phyloP scores from a whole-genome alignment of 2,113 vertebrate species.

The Ascaphus truei region DNA sequence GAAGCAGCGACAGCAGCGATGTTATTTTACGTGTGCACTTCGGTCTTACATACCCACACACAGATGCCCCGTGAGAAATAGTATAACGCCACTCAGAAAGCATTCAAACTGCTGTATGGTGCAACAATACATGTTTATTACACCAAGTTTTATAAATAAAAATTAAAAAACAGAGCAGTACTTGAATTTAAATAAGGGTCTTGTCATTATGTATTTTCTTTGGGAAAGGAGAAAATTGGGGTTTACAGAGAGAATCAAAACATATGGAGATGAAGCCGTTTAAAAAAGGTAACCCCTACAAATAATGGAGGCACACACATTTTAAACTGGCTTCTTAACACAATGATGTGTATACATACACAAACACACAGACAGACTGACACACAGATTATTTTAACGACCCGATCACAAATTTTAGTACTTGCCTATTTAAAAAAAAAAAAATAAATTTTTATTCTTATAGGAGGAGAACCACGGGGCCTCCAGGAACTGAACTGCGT shows the following conservation, averaged over 20 bases:
- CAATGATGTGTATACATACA: not conserved
- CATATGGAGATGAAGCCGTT: not conserved
- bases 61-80: too few species aligned
- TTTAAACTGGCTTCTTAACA: not conserved
- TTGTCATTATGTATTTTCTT: not conserved
- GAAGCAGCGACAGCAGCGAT: too few species aligned
- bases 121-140: conserved; percentile 8
- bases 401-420: too few species aligned
- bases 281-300: not conserved
- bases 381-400: not conserved
- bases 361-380: not conserved
- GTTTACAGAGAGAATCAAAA: not conserved
- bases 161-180: conserved; percentile 2
- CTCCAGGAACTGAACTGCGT: too few species aligned
- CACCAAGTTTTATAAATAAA: not conserved
- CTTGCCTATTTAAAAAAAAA: too few species aligned
- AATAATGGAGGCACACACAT: not conserved
- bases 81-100: too few species aligned
- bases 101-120: not conserved
- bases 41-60: too few species aligned
- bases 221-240: too few species aligned
- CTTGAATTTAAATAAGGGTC: not conserved
- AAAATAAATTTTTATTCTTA: too few species aligned
- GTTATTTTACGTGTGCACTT: too few species aligned
- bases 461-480: too few species aligned